Evolutionary conservation across 2,888 invertebrate genomes (phyloP).

Genomic region (Lycia hirtaria): DNA sequence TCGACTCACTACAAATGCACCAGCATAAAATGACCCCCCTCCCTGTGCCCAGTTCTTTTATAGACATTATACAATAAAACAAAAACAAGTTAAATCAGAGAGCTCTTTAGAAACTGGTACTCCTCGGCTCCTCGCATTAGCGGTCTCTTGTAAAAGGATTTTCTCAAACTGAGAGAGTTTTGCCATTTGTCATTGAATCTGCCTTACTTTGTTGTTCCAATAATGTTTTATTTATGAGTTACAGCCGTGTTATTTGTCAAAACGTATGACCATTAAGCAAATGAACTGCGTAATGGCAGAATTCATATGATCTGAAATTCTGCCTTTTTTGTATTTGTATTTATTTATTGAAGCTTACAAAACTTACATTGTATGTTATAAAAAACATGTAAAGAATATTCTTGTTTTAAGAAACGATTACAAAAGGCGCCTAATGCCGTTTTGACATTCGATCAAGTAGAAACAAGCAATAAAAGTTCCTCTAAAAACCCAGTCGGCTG

Average conservation of each 20-base stretch:
- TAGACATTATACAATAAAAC: conserved; percentile 37
- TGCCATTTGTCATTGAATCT: conserved; percentile 56
- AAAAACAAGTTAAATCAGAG: conserved; percentile 50
- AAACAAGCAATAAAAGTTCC: conserved; percentile 28
- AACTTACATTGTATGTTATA: too few species aligned
- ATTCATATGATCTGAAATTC: neutral
- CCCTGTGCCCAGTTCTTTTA: conserved; percentile 48
- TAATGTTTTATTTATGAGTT: conserved; percentile 31
- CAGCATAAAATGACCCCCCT: conserved; percentile 57
- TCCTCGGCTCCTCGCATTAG: conserved; percentile 51
- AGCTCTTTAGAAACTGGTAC: conserved; percentile 58
- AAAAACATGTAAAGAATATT: too few species aligned
- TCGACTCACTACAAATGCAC: conserved; percentile 63
- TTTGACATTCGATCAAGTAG: conserved; percentile 32
- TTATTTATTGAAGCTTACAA: too few species aligned
- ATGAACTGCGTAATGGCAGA: neutral
- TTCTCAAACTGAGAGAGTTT: conserved; percentile 58
- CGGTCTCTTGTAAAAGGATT: conserved; percentile 60
- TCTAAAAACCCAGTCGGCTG: conserved; percentile 23
- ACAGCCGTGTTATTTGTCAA: conserved; percentile 35
- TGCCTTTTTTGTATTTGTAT: neutral
- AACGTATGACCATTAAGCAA: conserved; percentile 13
- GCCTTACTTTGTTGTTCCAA: conserved; percentile 47
- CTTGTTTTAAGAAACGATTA: neutral
- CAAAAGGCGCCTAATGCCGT: neutral